These are phyloP conservation scores for Spilosoma lubricipeda DNA, from an alignment of 2,888 invertebrate genomes.

Conservation along the genomic window DNA sequence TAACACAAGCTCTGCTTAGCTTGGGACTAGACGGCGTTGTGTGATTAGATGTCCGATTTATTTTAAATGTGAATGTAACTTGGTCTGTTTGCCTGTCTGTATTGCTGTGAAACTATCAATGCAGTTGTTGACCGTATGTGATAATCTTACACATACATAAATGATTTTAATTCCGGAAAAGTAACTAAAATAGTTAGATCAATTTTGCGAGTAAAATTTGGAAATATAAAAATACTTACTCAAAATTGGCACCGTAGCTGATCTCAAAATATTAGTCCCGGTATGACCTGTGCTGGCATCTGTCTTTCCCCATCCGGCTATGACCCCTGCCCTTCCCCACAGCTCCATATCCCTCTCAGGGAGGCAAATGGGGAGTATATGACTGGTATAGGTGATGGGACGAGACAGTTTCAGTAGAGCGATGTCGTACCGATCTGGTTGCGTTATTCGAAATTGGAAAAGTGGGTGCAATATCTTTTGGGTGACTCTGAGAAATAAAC, in stretches of 20 bases:
- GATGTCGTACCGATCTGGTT: slow-evolving; percentile 93
- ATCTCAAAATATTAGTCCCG: slow-evolving; percentile 92
- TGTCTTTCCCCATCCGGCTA: slow-evolving; percentile 95
- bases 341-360: slow-evolving; percentile 84
- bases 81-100: no score
- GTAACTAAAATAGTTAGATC: neutral
- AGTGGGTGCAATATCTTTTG: slow-evolving; percentile 92
- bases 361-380: slow-evolving; percentile 93
- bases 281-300: slow-evolving; percentile 90
- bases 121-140: no score
- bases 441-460: slow-evolving; percentile 93
- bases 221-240: slow-evolving; percentile 80
- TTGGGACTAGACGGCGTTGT: no score
- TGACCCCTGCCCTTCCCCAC: slow-evolving; percentile 79
- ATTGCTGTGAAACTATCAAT: no score
- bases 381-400: slow-evolving; percentile 87
- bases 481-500: slow-evolving; percentile 81
- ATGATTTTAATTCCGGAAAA: no score
- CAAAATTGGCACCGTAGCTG: slow-evolving; percentile 93
- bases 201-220: neutral
- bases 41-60: no score
- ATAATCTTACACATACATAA: no score
- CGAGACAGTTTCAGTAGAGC: slow-evolving; percentile 90
- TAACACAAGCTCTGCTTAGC: no score
- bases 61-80: no score